A percentile compares a stretch with the other conserved stretches of the same genome.
These are phyloP conservation scores for Bibio marci DNA, from an alignment of 2,888 invertebrate genomes.

Conservation along the genomic window DNA sequence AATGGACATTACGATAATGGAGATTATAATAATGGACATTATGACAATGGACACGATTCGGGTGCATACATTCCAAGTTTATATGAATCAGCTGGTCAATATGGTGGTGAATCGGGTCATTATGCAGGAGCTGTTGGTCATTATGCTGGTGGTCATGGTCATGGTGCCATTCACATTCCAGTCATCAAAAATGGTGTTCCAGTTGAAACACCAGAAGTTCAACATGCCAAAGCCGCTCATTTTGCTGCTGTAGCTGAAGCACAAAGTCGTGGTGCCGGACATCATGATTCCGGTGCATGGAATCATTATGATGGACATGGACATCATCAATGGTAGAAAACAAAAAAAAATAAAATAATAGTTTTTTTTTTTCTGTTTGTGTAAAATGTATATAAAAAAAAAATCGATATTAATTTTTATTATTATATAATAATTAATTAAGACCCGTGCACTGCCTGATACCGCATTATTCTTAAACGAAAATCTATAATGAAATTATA, in stretches of 20 bases:
- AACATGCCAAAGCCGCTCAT: slow-evolving; percentile 29
- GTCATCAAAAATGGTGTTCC: slow-evolving; percentile 32
- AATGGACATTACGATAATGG: slow-evolving; percentile 4
- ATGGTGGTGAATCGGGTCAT: slow-evolving; percentile 9
- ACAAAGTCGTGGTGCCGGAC: slow-evolving; percentile 13
- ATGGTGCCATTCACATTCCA: slow-evolving; percentile 29
- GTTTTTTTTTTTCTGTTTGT: too few species aligned
- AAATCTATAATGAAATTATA: too few species aligned
- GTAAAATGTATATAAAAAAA: too few species aligned
- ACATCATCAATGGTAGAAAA: too few species aligned
- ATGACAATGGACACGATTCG: slow-evolving; percentile 14
- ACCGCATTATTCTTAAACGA: too few species aligned
- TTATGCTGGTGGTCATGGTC: slow-evolving; percentile 20
- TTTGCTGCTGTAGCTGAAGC: slow-evolving; percentile 26
- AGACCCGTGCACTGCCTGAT: too few species aligned
- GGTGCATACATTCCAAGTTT: not conserved
- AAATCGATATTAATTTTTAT: too few species aligned
- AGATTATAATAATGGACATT: slow-evolving; percentile 14
- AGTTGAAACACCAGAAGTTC: slow-evolving; percentile 34
- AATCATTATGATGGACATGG: slow-evolving; percentile 14
- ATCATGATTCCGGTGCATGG: slow-evolving; percentile 11
- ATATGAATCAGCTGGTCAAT: not conserved
- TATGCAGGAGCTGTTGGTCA: slow-evolving; percentile 10
- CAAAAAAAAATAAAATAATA: too few species aligned
- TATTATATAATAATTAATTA: too few species aligned